Evolutionary conservation across 2,797 vertebrate genomes (phyloP).

Genomic region (Diglossa cyanea): DNA sequence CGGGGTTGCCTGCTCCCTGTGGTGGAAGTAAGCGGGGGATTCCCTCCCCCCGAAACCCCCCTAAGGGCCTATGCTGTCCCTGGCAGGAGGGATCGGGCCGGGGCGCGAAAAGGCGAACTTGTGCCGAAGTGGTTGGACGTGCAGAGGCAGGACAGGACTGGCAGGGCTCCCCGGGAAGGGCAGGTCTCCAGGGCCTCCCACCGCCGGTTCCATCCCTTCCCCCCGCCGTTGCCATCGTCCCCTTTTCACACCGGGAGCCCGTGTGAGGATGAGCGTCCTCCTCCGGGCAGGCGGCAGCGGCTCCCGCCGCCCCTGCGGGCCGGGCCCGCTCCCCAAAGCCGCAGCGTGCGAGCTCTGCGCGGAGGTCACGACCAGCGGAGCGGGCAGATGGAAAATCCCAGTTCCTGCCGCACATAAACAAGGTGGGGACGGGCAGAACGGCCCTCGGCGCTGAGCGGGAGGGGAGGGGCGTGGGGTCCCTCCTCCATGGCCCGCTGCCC

Average conservation of each 20-base stretch:
- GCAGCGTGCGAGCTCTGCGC: background rate
- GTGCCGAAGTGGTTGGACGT: background rate
- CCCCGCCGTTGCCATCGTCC: background rate
- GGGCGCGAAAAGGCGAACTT: background rate
- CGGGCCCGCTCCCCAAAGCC: background rate
- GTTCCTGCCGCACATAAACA: slow-evolving; percentile 39
- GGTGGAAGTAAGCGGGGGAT: background rate
- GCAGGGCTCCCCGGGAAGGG: background rate
- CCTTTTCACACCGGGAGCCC: background rate
- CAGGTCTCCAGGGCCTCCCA: slow-evolving; percentile 34
- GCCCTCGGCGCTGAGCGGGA: background rate
- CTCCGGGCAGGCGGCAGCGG: background rate
- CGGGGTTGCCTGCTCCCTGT: background rate
- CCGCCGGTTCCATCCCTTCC: background rate
- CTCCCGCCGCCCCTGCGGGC: background rate
- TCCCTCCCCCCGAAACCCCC: background rate
- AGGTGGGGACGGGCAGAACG: slow-evolving; percentile 2
- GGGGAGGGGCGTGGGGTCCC: slow-evolving; percentile 51
- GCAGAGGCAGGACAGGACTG: slow-evolving; percentile 36
- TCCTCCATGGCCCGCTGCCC: slow-evolving; percentile 54
- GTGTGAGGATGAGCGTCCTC: background rate
- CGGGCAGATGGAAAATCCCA: slow-evolving; percentile 57
- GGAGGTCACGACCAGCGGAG: background rate
- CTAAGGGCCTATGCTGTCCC: background rate
- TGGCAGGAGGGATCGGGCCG: background rate